These are phyloP conservation scores for Nowickia ferox DNA, from an alignment of 2,888 invertebrate genomes.

Conservation along the genomic window DNA sequence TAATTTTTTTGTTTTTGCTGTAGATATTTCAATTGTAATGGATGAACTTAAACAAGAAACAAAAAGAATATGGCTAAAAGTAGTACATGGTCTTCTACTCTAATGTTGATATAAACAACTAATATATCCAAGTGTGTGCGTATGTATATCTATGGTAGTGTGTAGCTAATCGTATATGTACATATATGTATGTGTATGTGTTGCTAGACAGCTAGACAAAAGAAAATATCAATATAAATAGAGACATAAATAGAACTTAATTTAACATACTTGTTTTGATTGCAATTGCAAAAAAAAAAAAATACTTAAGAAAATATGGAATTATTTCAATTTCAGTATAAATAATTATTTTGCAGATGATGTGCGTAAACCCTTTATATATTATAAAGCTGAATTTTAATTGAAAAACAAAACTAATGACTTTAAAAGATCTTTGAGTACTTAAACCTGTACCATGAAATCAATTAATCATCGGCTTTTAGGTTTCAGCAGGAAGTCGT, in stretches of 20 bases:
- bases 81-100: slow-evolving; percentile 74
- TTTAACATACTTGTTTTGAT: background rate
- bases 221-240: slow-evolving; percentile 18
- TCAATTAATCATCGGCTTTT: no score
- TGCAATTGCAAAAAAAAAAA: background rate
- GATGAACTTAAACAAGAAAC: background rate
- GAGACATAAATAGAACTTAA: slow-evolving; percentile 6
- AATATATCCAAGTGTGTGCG: background rate
- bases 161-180: no score
- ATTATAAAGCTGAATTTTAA: no score
- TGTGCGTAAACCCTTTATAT: no score
- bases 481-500: no score
- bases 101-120: slow-evolving; percentile 57
- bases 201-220: slow-evolving; percentile 49
- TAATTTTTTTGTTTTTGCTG: background rate
- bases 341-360: background rate
- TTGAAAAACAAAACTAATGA: no score
- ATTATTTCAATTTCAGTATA: background rate
- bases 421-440: no score
- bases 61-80: slow-evolving; percentile 67
- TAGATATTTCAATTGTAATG: slow-evolving; percentile 29
- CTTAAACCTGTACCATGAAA: no score
- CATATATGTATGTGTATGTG: background rate
- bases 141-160: background rate
- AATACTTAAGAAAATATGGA: background rate